A percentile compares a stretch with the other conserved stretches of the same genome.
Evolutionary conservation across 1,140 invertebrate species (phyloP).

Genomic region (Caenorhabditis elegans): DNA sequence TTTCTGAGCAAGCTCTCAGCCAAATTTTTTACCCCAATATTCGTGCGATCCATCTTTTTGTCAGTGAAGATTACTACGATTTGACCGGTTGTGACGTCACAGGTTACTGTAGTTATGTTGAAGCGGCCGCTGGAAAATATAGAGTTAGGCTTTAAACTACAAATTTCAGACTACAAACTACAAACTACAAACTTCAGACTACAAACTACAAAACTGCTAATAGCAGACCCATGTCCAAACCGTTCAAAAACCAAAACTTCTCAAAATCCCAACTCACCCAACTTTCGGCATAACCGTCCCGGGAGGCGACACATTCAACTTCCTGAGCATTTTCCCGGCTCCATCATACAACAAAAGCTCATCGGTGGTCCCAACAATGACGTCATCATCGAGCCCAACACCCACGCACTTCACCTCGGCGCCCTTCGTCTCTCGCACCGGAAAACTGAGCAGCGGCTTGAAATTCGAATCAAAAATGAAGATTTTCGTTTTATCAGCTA

Average conservation of each 20-base stretch:
- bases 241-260: background rate
- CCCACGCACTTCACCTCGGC: slow-evolving; percentile 36
- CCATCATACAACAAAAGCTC: slow-evolving; percentile 38
- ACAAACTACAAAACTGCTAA: no score
- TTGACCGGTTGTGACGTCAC: slow-evolving; percentile 1
- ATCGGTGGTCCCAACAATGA: slow-evolving; percentile 35
- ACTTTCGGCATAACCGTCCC: background rate
- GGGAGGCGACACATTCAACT: slow-evolving; percentile 11
- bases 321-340: slow-evolving; percentile 23
- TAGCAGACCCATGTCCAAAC: no score
- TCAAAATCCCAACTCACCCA: background rate
- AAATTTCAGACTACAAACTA: no score
- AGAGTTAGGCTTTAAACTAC: no score
- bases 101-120: background rate
- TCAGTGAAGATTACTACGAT: slow-evolving; percentile 28
- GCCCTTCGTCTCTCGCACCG: slow-evolving; percentile 15
- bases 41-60: slow-evolving; percentile 8
- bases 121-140: background rate
- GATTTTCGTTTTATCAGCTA: slow-evolving; percentile 38
- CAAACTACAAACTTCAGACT: no score
- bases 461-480: slow-evolving; percentile 41
- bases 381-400: slow-evolving; percentile 42
- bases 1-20: background rate
- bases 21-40: background rate
- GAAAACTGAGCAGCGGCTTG: slow-evolving; percentile 36